Base-by-base conservation (phyloP, 2,797 vertebrate genomes). In the Arrhamphus sclerolepis region DNA sequence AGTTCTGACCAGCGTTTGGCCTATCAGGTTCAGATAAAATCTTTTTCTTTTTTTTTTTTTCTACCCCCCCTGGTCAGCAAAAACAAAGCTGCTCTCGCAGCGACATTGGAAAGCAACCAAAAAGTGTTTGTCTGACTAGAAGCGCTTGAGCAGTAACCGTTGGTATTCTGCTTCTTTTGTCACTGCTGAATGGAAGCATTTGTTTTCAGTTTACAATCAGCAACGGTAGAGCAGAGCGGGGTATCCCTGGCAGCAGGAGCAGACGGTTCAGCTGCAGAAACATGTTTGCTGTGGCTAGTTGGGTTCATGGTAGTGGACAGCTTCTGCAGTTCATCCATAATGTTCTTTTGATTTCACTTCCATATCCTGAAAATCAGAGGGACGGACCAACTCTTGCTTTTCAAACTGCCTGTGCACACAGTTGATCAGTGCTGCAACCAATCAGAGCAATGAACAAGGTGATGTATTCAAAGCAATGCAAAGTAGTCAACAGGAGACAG, bases 271-370 rank as follows among this genome's bases (percentile, higher is more conserved):
- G 47, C 66, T 51, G 50, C 63, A 74, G 72, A 46, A 63, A 50
- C 41, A 26, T n/a, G 0, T 8, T 31, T 2, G 29, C 29, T 31
- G 29, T 31, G 29, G 29, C 8, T 2, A 6, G 46, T 17, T 46
- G 41, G 56, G 54, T 72, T 80, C 39, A 64, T 0, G 43, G 26
- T 49, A 42, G 48, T 70, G 66, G 72, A 67, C 64, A 47, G 62
- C 66, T 48, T 59, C 62, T 55, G 28, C 29, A 16, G 38, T 58
- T 62, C 13, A 16, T 21, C 16, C 1, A 7, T 11, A 34, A 17
- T 14, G 0, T n/a, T 7, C 3, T 52, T 47, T 68, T 59, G 7
- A 46, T 44, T 38, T 7, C 19, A 1, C 3, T 28, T 29, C 10
- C 46, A 51, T 1, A 11, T 34, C 41, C 18, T 18, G 9, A 31